Conservation (phyloP, 2,888 invertebrate species). For the Drosophila fulvimacula region DNA sequence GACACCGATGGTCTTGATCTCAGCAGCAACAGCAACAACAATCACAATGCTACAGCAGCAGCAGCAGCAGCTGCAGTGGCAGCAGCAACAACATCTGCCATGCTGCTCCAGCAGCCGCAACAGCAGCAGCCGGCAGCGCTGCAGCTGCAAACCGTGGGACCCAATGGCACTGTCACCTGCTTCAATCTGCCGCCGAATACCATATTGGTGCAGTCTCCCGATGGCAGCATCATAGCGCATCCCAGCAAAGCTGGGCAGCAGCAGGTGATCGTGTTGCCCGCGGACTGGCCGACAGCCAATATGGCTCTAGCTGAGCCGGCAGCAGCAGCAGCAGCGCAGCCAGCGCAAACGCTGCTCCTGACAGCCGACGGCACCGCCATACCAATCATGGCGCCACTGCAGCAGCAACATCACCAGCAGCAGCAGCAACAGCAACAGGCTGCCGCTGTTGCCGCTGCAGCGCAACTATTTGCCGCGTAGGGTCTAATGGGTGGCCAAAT, state of each 20-base stretch:
- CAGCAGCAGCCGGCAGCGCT: constrained; percentile 56
- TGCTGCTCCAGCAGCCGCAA: constrained; percentile 36
- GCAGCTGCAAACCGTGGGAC: constrained; percentile 80
- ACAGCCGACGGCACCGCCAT: constrained; percentile 77
- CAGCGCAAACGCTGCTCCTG: constrained; percentile 68
- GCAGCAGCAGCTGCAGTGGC: constrained; percentile 13
- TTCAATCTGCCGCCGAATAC: constrained; percentile 82
- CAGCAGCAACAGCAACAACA: constrained; percentile 40
- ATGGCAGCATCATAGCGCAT: constrained; percentile 78
- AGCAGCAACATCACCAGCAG: constrained; percentile 45
- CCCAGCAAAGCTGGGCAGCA: constrained; percentile 76
- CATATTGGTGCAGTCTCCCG: constrained; percentile 79
- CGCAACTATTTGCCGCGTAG: constrained; percentile 81
- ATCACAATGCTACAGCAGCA: constrained; percentile 24
- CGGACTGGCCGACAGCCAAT: constrained; percentile 63
- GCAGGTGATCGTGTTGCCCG: constrained; percentile 76
- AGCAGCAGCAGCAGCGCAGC: constrained; percentile 41
- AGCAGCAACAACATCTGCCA: constrained; percentile 32
- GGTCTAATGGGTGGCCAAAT: constrained; percentile 83
- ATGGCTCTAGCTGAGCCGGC: constrained; percentile 38
- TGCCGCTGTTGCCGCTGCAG: constrained; percentile 76
- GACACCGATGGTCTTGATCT: constrained; percentile 51
- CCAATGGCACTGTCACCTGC: constrained; percentile 81
- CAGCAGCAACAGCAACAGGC: constrained; percentile 71
- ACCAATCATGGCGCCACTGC: constrained; percentile 67